Percentiles rank a stretch among this genome's conserved stretches.
phyloP scores from a whole-genome alignment of 2,797 vertebrate genomes.

The Sciurus carolinensis region DNA sequence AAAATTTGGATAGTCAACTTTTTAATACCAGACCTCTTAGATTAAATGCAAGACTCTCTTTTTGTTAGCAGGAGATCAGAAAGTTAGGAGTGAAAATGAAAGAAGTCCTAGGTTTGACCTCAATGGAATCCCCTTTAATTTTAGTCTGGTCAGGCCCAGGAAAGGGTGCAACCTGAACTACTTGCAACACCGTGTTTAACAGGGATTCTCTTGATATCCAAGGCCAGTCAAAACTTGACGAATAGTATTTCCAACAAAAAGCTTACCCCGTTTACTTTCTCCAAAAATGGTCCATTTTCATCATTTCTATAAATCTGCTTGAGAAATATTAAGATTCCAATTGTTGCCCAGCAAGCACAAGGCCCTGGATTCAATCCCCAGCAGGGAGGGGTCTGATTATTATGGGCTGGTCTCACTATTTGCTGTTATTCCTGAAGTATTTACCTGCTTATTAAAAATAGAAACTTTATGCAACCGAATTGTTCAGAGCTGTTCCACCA shows the following conservation, averaged over 20 bases:
- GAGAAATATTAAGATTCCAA: neutral
- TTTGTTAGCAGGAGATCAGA: neutral
- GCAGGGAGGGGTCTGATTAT: neutral
- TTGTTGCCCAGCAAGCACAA: neutral
- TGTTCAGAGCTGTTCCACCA: neutral
- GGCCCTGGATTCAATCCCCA: neutral
- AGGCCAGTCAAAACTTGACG: neutral
- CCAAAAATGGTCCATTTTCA: neutral
- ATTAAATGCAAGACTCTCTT: neutral
- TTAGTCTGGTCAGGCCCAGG: neutral
- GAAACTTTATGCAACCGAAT: neutral
- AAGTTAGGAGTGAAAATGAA: neutral
- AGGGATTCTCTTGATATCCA: neutral
- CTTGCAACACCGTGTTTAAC: neutral
- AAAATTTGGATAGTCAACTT: neutral
- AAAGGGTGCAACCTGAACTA: neutral
- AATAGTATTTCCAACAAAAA: neutral
- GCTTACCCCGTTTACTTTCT: neutral
- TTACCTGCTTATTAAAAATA: conserved; percentile 46
- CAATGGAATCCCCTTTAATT: neutral
- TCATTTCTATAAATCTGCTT: neutral
- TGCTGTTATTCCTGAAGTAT: neutral
- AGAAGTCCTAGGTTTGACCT: neutral
- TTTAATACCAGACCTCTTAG: neutral
- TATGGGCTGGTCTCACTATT: neutral